Percentiles rank a stretch among this genome's conserved stretches.
These are phyloP conservation scores for Halocynthia roretzi DNA, from an alignment of 23 tunicate species.

Conservation along the genomic window DNA sequence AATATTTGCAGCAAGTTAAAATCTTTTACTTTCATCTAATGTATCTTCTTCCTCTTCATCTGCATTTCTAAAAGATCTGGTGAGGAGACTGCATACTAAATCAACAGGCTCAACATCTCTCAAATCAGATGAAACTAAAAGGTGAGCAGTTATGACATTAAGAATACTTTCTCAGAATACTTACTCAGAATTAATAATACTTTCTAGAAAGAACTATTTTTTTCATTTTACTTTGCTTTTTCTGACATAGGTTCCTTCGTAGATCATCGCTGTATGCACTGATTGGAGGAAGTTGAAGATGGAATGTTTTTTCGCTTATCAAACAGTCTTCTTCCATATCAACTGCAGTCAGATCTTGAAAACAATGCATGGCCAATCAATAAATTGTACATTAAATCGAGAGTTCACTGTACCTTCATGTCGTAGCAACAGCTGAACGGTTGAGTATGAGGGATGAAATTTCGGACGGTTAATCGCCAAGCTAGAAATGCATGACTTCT, in stretches of 20 bases:
- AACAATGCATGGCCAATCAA: background rate
- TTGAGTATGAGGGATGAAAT: conserved; percentile 29
- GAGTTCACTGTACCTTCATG: background rate
- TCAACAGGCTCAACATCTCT: conserved; percentile 2
- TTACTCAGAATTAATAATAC: background rate
- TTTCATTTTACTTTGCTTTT: too few relatives aligned
- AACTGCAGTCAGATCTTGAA: background rate
- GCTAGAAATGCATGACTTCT: too few relatives aligned
- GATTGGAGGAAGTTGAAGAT: conserved; percentile 11
- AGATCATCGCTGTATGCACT: too few relatives aligned
- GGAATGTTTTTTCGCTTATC: background rate
- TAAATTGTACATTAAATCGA: background rate
- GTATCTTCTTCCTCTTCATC: conserved; percentile 13
- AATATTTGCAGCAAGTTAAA: background rate
- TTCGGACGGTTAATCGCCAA: background rate
- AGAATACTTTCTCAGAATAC: too few relatives aligned
- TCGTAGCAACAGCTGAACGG: conserved; percentile 28
- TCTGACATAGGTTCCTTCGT: too few relatives aligned
- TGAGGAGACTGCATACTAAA: background rate
- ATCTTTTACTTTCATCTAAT: background rate
- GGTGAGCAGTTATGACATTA: background rate
- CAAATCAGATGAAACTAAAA: background rate
- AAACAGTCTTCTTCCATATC: background rate
- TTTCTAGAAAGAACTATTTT: background rate
- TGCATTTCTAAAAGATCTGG: background rate